Conservation (phyloP, 2,888 invertebrate genomes). For the Tromatobia lineatoria region DNA sequence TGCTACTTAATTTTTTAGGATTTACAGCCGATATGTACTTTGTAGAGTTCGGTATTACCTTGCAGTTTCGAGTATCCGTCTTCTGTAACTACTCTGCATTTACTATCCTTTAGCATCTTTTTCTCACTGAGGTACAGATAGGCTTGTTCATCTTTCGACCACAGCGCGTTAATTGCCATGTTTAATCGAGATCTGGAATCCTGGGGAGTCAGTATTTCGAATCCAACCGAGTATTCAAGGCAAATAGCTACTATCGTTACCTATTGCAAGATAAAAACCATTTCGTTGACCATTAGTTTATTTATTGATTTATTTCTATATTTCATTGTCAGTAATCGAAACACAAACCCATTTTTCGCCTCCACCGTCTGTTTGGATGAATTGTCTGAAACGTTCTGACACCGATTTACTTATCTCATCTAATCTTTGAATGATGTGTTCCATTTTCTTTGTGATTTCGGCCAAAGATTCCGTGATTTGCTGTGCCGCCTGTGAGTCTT, state of each 20-base stretch:
- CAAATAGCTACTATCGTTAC: background rate
- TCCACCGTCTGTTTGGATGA: background rate
- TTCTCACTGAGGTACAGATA: conserved; percentile 2
- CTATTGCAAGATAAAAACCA: background rate
- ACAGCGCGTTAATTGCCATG: conserved; percentile 3
- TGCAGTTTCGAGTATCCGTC: background rate
- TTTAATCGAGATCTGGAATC: background rate
- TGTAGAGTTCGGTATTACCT: background rate
- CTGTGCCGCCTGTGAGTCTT: background rate
- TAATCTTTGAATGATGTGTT: background rate
- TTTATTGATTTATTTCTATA: background rate
- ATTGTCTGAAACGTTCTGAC: background rate
- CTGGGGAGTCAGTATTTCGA: background rate
- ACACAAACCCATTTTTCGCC: conserved; percentile 2
- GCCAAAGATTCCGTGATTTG: background rate
- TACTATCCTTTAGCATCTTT: conserved; percentile 1
- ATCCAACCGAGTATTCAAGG: background rate
- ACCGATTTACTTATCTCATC: conserved; percentile 1
- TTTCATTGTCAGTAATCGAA: background rate
- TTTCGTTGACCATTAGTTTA: background rate
- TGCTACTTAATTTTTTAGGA: background rate
- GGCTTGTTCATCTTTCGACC: background rate
- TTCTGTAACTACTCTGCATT: background rate
- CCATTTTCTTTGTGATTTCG: background rate
- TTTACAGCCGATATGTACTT: background rate